phyloP scores from a whole-genome alignment of 2,113 vertebrate species.

The Ptyas mucosa region DNA sequence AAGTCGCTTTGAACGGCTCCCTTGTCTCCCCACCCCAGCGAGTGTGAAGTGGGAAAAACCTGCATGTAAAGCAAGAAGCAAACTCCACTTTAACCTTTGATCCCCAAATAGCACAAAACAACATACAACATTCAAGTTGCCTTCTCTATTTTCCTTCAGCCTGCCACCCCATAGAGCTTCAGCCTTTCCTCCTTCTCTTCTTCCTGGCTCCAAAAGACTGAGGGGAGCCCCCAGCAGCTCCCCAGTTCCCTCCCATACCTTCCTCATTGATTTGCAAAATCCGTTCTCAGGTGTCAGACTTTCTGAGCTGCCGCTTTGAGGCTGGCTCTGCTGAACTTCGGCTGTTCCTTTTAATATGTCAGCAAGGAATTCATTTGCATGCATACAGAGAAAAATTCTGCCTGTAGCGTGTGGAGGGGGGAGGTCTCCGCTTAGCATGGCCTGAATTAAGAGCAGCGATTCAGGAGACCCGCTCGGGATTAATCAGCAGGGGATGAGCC shows the following conservation, averaged over 20 bases:
- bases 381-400: neutral
- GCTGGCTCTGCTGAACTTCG: neutral
- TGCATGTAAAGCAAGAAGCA: neutral
- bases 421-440: neutral
- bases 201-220: neutral
- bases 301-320: neutral
- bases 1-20: neutral
- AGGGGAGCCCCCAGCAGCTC: neutral
- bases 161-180: neutral
- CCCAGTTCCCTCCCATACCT: neutral
- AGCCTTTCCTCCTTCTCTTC: neutral
- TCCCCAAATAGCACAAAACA: neutral
- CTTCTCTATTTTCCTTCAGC: neutral
- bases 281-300: neutral
- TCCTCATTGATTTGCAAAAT: neutral
- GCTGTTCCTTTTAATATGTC: neutral
- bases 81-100: neutral
- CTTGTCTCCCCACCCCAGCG: neutral
- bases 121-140: neutral
- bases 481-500: conserved; percentile 18
- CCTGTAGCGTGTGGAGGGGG: neutral
- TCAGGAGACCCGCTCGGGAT: conserved; percentile 19
- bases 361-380: neutral
- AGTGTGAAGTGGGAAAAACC: neutral
- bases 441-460: conserved; percentile 12